phyloP scores from a whole-genome alignment of 2,113 vertebrate species.

The Craseonycteris thonglongyai region DNA sequence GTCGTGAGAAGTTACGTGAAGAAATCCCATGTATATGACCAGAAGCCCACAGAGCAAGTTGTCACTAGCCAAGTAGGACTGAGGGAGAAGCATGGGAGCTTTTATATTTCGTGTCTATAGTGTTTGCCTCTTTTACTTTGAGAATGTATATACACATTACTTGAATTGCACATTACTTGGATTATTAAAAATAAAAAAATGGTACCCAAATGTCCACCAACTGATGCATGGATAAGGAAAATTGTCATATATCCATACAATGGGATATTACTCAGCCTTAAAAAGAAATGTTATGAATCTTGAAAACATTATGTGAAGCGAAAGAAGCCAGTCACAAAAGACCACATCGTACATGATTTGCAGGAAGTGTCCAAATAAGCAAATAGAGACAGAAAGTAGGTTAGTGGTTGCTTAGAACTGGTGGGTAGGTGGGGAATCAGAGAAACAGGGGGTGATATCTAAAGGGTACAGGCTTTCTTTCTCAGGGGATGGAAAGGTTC shows the following conservation, averaged over 20 bases:
- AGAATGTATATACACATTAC: neutral
- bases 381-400: neutral
- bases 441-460: neutral
- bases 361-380: neutral
- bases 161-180: neutral
- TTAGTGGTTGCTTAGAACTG: neutral
- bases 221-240: neutral
- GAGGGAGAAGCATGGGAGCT: neutral
- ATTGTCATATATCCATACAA: neutral
- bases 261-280: neutral
- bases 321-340: neutral
- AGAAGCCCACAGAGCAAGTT: neutral
- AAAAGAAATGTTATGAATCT: neutral
- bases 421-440: neutral
- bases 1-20: neutral
- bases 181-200: neutral
- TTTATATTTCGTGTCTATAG: neutral
- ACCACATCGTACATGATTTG: neutral
- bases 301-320: neutral
- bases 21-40: neutral
- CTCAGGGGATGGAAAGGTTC: neutral
- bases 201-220: neutral
- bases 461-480: neutral
- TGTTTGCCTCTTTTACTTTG: neutral
- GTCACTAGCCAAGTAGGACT: neutral